Evolutionary conservation across 1,140 invertebrate genomes (phyloP).

Genomic region (Drosophila fuyamai): DNA sequence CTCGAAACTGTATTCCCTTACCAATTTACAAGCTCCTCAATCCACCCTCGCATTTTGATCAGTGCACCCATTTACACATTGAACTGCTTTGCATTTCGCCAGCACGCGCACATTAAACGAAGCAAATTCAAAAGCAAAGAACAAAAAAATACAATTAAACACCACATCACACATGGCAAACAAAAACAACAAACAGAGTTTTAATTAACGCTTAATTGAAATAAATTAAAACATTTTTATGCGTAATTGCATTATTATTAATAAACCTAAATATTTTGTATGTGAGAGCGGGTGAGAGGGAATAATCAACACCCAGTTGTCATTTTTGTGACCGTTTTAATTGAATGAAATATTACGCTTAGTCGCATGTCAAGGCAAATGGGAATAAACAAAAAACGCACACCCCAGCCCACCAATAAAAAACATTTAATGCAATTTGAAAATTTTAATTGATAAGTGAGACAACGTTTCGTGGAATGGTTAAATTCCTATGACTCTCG

Average conservation of each 20-base stretch:
- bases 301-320: conserved; percentile 47
- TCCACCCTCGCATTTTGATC: conserved; percentile 7
- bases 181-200: conserved; percentile 41
- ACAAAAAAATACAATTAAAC: conserved; percentile 2
- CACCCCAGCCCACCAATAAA: conserved; percentile 14
- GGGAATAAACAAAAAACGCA: conserved; percentile 10
- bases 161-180: conserved; percentile 6
- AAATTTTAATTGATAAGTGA: conserved; percentile 79
- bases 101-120: conserved; percentile 38
- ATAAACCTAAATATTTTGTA: conserved; percentile 83
- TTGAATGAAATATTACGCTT: conserved; percentile 80
- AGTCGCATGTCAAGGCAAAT: conserved; percentile 62
- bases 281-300: conserved; percentile 11
- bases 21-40: neutral
- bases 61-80: conserved; percentile 9
- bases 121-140: conserved; percentile 7
- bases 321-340: conserved; percentile 62
- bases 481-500: conserved; percentile 55
- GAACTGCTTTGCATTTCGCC: conserved; percentile 43
- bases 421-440: conserved; percentile 78
- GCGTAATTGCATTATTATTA: conserved; percentile 84
- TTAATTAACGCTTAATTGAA: conserved; percentile 84
- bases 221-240: conserved; percentile 84
- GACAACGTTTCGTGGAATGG: conserved; percentile 50
- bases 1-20: no score